Evolutionary conservation across 2,113 vertebrate genomes (phyloP), one percentile per base, ranked within the genome.

Genomic region (Pyrgilauda ruficollis): DNA sequence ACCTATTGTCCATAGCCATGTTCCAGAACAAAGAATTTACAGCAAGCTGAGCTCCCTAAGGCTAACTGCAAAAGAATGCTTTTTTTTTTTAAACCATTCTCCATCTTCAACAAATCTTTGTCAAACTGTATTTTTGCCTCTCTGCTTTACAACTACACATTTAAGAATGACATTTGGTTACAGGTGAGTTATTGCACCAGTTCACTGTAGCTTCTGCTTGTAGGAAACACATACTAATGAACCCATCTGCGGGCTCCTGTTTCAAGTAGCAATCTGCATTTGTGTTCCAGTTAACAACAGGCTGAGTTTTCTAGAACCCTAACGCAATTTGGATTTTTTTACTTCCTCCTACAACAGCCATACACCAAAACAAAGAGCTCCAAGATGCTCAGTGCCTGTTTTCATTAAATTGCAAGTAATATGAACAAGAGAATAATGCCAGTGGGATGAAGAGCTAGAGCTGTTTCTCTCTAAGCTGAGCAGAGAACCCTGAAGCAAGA

Each of bases 31-130:
- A 91, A 97, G 94, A 94, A 96, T 95, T 87, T 61, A 79, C 41
- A 94, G 85, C 96, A 94, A 95, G 79, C 95, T 92, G 93, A 78
- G 91, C 44, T 95, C 94, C 96, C 96, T 95, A 94, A 95, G 95
- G 95, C 96, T 97, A 97, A 98, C 59, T 95, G 97, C 94, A 95
- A 96, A 94, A 96, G 53, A 94, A 94, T 35, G 68, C 21, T 87
- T 23, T 84, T 20, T 41, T 74, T 74, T 66, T 44, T 19, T 1
- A 66, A 84, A 61, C 41, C 85, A 74, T 89, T 94, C 92, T 81
- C 59, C 80, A 88, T 94, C 82, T 68, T 75, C 78, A 94, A 74
- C 59, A 92, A 72, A 76, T 47, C 70, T 91, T 90, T 90, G 73
- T 72, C 94, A 92, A 97, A 85, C 53, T 62, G 35, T 43, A 82